Evolutionary conservation across 2,888 invertebrate genomes (phyloP).

Genomic region (Folsomia candida): DNA sequence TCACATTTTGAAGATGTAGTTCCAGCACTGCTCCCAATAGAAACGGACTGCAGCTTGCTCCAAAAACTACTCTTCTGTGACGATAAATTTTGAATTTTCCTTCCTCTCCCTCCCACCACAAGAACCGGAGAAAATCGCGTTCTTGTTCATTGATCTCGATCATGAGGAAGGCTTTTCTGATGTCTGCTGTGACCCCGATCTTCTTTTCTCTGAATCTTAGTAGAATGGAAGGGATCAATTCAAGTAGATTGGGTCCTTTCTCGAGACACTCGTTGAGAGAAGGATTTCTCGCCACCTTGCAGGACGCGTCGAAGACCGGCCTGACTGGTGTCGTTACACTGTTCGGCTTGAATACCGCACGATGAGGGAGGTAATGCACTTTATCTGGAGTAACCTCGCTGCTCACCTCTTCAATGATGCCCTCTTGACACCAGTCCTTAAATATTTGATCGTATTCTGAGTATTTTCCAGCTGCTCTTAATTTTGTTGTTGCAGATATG

Average conservation of each 20-base stretch:
- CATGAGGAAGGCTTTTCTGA: conserved; percentile 22
- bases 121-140: conserved; percentile 27
- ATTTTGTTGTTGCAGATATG: conserved; percentile 7
- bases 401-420: conserved; percentile 50
- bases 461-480: background rate
- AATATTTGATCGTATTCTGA: conserved; percentile 21
- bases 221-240: conserved; percentile 30
- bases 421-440: conserved; percentile 30
- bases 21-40: conserved; percentile 20
- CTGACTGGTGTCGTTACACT: conserved; percentile 13
- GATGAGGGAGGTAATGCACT: conserved; percentile 37
- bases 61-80: conserved; percentile 24
- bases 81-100: conserved; percentile 1
- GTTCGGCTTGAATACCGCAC: conserved; percentile 35
- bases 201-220: conserved; percentile 5
- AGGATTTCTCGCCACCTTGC: conserved; percentile 11
- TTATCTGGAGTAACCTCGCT: conserved; percentile 1
- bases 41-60: conserved; percentile 20
- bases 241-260: conserved; percentile 42
- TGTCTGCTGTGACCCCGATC: conserved; percentile 14
- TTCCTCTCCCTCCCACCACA: conserved; percentile 40
- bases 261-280: conserved; percentile 44
- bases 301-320: conserved; percentile 45
- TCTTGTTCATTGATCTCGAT: conserved; percentile 5
- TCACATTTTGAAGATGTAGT: conserved; percentile 39